These are phyloP conservation scores for Sepioteuthis lessoniana DNA, from an alignment of 2,888 invertebrate species.

Conservation along the genomic window DNA sequence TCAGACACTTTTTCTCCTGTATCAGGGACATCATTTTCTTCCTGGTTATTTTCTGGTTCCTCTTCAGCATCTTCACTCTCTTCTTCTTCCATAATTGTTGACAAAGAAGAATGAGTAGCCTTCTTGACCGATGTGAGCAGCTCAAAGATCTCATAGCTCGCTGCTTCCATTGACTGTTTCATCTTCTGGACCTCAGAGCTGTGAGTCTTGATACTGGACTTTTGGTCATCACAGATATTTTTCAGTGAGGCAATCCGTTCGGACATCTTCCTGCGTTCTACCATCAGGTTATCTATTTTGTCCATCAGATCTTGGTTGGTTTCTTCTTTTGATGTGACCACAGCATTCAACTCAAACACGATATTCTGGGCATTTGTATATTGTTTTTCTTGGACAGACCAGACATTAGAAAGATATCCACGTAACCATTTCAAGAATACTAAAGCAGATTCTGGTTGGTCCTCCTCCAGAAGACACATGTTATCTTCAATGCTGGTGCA, in stretches of 20 bases:
- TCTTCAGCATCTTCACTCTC: neutral
- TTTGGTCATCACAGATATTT: constrained; percentile 38
- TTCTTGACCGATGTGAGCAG: constrained; percentile 20
- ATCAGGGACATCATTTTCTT: neutral
- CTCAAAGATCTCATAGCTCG: neutral
- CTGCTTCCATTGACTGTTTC: constrained; percentile 26
- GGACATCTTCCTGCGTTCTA: constrained; percentile 24
- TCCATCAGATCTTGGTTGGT: neutral
- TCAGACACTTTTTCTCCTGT: neutral
- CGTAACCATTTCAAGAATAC: constrained; percentile 41
- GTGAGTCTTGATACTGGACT: neutral
- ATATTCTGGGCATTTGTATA: neutral
- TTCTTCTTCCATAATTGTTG: neutral
- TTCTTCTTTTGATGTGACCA: constrained; percentile 43
- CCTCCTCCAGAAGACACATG: neutral
- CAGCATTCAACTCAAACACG: constrained; percentile 13
- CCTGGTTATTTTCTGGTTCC: neutral
- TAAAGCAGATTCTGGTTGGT: neutral
- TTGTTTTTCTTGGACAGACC: neutral
- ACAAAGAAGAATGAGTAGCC: neutral
- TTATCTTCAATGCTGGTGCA: neutral
- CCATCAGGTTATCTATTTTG: neutral
- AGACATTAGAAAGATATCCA: neutral
- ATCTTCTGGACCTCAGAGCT: neutral
- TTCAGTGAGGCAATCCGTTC: neutral